phyloP scores from a whole-genome alignment of 2,888 invertebrate species.

The Caenorhabditis doughertyi region DNA sequence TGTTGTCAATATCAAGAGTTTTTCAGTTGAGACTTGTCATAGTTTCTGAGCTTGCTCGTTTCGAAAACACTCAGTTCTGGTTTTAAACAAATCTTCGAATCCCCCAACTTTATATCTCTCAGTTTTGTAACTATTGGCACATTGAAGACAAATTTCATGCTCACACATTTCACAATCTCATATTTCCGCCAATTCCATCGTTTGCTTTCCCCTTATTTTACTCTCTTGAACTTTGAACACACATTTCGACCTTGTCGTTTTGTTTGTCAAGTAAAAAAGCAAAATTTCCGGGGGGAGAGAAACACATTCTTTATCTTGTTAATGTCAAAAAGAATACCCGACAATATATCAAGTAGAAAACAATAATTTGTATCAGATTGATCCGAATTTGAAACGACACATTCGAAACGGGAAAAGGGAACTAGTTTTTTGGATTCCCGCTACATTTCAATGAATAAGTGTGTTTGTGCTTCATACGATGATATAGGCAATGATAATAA shows the following conservation, averaged over 20 bases:
- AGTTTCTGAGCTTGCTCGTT: too few species aligned
- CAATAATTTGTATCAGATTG: conserved; percentile 57
- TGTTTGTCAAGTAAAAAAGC: conserved; percentile 7
- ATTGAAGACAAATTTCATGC: background rate
- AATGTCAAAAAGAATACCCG: conserved; percentile 15
- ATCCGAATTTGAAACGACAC: conserved; percentile 58
- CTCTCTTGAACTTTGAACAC: conserved; percentile 27
- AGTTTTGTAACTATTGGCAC: background rate
- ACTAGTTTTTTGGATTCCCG: conserved; percentile 56
- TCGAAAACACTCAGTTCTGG: too few species aligned
- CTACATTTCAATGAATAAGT: conserved; percentile 49
- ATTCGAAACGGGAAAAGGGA: conserved; percentile 15
- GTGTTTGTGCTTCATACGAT: conserved; percentile 19
- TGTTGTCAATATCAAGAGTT: too few species aligned
- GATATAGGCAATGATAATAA: conserved; percentile 52
- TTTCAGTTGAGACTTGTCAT: too few species aligned
- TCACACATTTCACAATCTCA: conserved; percentile 16
- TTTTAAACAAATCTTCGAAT: too few species aligned
- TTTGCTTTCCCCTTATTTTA: conserved; percentile 2
- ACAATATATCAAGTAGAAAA: conserved; percentile 31
- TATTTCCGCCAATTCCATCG: conserved; percentile 9
- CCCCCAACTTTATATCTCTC: background rate
- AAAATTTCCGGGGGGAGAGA: conserved; percentile 21
- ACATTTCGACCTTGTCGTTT: conserved; percentile 25
- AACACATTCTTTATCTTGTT: conserved; percentile 36